Conservation (phyloP, 2,113 vertebrate genomes). For the Lathamus discolor region DNA sequence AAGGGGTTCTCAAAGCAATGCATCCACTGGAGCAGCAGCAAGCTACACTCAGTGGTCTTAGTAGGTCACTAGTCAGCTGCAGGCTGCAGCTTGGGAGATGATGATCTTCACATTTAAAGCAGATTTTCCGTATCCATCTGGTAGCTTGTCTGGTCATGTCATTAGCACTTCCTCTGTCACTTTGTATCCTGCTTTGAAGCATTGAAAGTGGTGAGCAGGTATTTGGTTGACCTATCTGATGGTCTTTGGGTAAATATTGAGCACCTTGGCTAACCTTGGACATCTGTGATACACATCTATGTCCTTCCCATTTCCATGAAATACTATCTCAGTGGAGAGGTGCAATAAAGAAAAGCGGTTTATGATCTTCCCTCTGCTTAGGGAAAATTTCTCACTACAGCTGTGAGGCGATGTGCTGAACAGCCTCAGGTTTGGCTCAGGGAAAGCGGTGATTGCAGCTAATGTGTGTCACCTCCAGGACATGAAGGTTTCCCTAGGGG, state of each 20-base stretch:
- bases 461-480: background rate
- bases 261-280: background rate
- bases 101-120: background rate
- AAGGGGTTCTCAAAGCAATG: background rate
- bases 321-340: background rate
- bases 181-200: background rate
- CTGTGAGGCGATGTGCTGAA: background rate
- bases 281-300: background rate
- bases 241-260: background rate
- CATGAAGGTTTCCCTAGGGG: background rate
- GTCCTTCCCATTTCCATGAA: background rate
- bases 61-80: background rate
- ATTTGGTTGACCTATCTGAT: background rate
- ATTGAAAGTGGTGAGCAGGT: background rate
- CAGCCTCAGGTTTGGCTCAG: background rate
- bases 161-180: background rate
- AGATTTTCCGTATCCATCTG: background rate
- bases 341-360: background rate
- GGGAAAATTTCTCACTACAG: background rate
- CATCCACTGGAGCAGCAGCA: background rate
- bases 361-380: background rate
- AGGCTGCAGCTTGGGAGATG: background rate
- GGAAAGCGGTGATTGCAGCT: background rate
- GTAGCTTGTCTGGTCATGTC: background rate
- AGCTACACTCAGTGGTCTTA: background rate